phyloP scores from a whole-genome alignment of 2,113 vertebrate genomes.

The Gasterosteus aculeatus region DNA sequence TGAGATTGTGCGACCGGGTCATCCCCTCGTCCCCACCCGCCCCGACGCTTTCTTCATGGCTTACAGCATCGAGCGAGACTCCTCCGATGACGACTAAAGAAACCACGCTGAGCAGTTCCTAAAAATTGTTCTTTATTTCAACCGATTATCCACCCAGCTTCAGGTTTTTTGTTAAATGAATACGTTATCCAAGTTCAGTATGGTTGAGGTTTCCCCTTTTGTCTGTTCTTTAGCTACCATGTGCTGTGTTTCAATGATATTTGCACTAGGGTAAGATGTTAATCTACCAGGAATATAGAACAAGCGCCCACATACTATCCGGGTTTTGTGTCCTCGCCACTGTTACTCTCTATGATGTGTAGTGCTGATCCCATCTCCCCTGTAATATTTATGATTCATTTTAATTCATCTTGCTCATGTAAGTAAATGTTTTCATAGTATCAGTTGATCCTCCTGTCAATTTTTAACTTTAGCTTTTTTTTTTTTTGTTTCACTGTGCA shows the following conservation, averaged over 20 bases:
- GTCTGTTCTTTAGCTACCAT: slow-evolving; percentile 45
- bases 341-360: slow-evolving; percentile 58
- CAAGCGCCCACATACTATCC: slow-evolving; percentile 46
- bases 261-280: slow-evolving; percentile 76
- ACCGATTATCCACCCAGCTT: slow-evolving; percentile 39
- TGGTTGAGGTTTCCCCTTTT: slow-evolving; percentile 39
- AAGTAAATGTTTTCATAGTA: slow-evolving; percentile 70
- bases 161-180: slow-evolving; percentile 47
- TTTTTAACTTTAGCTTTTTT: slow-evolving; percentile 40
- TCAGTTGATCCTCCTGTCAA: slow-evolving; percentile 68
- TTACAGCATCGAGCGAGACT: slow-evolving; percentile 96
- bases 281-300: slow-evolving; percentile 69
- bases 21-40: slow-evolving; percentile 97
- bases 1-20: slow-evolving; percentile 99
- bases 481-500: slow-evolving; percentile 72
- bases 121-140: slow-evolving; percentile 40
- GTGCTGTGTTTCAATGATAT: slow-evolving; percentile 70
- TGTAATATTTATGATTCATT: slow-evolving; percentile 75
- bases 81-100: slow-evolving; percentile 88
- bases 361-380: slow-evolving; percentile 65
- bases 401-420: slow-evolving; percentile 63
- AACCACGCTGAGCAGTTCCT: slow-evolving; percentile 53
- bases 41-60: slow-evolving; percentile 99
- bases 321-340: slow-evolving; percentile 55
- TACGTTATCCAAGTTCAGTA: slow-evolving; percentile 48